Conservation (phyloP, 2,113 vertebrate genomes). For the Vimba vimba region DNA sequence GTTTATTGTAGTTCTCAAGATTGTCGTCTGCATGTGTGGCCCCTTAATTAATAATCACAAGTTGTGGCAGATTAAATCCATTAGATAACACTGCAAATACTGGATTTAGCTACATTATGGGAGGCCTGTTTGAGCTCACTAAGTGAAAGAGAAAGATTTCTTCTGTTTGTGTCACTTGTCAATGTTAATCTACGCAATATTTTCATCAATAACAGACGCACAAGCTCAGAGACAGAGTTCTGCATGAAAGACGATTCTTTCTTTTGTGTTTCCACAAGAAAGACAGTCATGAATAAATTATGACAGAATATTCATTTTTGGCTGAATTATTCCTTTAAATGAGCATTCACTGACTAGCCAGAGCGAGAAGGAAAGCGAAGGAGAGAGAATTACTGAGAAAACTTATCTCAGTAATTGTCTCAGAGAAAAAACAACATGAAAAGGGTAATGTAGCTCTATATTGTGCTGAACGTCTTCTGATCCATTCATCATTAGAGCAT, state of each 20-base stretch:
- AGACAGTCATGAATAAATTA: background rate
- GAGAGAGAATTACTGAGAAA: constrained; percentile 10
- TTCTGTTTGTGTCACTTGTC: background rate
- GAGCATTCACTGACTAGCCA: background rate
- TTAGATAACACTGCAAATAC: background rate
- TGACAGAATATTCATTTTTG: background rate
- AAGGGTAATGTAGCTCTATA: constrained; percentile 15
- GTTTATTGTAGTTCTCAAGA: background rate
- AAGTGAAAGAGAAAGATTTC: background rate
- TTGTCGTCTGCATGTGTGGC: constrained; percentile 16
- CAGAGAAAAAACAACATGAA: background rate
- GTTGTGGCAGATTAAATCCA: constrained; percentile 11
- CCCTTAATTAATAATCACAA: constrained; percentile 27
- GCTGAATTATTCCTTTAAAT: constrained; percentile 5
- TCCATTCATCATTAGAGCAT: constrained; percentile 18
- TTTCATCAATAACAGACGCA: constrained; percentile 21
- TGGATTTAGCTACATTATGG: constrained; percentile 9
- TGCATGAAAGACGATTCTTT: background rate
- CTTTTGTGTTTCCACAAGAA: background rate
- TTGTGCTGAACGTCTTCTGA: constrained; percentile 29
- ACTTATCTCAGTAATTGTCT: constrained; percentile 20
- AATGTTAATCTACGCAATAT: constrained; percentile 5
- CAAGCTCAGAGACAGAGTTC: constrained; percentile 11
- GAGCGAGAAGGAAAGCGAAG: background rate
- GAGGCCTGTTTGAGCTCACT: background rate